Base-by-base conservation (phyloP, 2,888 invertebrate genomes). In the Smittia sp. region DNA sequence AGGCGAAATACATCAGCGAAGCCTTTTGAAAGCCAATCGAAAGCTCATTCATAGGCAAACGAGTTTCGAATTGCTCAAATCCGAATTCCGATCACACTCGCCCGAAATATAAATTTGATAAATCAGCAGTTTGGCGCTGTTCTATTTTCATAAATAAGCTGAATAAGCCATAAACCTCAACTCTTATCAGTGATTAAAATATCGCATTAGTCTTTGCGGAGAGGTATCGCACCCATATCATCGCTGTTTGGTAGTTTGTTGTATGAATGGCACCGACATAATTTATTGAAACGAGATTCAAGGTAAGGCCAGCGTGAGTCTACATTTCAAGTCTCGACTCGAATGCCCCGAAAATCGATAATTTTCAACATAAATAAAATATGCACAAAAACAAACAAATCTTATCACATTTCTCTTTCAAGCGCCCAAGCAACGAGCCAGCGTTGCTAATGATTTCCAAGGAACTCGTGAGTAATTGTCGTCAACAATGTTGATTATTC, bases 141-240 rank as follows among this genome's bases (percentile, higher is more conserved):
- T 46, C 2, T 46, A 58, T 58, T 20, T 18, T 58, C 46, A 46
- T 58, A 52, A 52, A 52, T 52, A 52, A 52, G 11, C 15, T 52
- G 52, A n/a, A n/a, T n/a, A 58, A 7, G 58, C 58, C 18, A 22
- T 58, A 58, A 58, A 58, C 58, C 20, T 22, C 22, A 22, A 2
- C n/a, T 22, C 58, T 58, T 58, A 58, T 58, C 58, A 58, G 22
- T 58, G 58, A 58, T 58, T 58, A 58, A 22, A 58, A 58, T 22
- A 22, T 58, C 18, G 22, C 58, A 58, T 58, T 58, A 58, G 58
- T 7, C 58, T 58, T 58, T 58, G 58, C 58, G 18, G 9, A 18
- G n/a, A 9, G 18, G 9, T 20, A 58, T 58, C 58, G 22, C 58
- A 58, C 58, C 58, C 58, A 58, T 58, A 58, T 58, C 58, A 58